A percentile compares a stretch with the other conserved stretches of the same genome.
phyloP scores from a whole-genome alignment of 2,113 vertebrate species.

The Rostratula benghalensis region DNA sequence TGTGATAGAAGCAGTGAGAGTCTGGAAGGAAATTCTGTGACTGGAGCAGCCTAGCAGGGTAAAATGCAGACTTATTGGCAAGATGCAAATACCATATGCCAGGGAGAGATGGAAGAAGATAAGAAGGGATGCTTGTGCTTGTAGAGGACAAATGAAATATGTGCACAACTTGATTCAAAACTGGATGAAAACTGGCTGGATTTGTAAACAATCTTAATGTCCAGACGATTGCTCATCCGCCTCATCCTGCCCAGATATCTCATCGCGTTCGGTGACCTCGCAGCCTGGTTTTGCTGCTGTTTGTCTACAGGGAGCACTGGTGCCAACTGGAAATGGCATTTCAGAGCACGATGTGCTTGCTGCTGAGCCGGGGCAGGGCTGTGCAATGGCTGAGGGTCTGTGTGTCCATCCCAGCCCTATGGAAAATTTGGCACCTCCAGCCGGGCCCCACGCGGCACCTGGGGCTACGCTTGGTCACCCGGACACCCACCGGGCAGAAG shows the following conservation, averaged over 20 bases:
- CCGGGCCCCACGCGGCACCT: fast-evolving
- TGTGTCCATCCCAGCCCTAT: fast-evolving
- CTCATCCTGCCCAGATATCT: not conserved
- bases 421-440: not conserved
- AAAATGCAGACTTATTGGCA: not conserved
- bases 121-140: constrained; percentile 3
- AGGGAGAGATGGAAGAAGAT: not conserved
- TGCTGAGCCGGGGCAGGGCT: not conserved
- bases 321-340: not conserved
- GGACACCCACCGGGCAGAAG: not conserved
- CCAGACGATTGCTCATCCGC: not conserved
- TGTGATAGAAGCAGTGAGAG: not conserved
- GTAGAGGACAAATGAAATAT: not conserved
- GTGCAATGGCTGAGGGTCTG: not conserved
- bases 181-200: not conserved
- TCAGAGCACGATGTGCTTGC: not conserved
- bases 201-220: constrained; percentile 10
- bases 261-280: not conserved
- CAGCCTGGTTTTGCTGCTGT: not conserved
- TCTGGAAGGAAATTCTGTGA: not conserved
- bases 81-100: constrained; percentile 14
- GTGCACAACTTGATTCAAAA: not conserved
- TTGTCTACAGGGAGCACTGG: not conserved
- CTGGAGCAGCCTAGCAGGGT: not conserved
- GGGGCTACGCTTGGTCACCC: not conserved